Evolutionary conservation across 2,797 vertebrate genomes (phyloP).

Genomic region (Rousettus madagascariensis): DNA sequence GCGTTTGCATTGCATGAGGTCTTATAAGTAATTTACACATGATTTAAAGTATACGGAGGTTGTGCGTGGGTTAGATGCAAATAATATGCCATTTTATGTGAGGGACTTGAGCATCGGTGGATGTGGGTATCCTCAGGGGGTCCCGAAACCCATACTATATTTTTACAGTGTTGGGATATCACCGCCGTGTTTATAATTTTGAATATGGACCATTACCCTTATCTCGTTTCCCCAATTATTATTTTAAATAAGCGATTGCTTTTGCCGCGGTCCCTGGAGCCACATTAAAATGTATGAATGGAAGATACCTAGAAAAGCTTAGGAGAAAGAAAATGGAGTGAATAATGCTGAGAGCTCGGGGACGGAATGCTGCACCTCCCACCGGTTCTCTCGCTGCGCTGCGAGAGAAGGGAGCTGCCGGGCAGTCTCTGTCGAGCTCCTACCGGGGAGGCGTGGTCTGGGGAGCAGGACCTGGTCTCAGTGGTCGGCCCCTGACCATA

Average conservation of each 20-base stretch:
- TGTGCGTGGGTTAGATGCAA: not conserved
- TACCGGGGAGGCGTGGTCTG: not conserved
- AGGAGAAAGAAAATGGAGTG: not conserved
- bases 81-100: not conserved
- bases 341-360: not conserved
- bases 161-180: not conserved
- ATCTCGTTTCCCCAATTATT: not conserved
- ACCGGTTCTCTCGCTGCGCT: not conserved
- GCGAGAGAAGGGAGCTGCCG: not conserved
- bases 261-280: not conserved
- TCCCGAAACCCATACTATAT: not conserved
- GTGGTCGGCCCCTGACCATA: rapidly evolving
- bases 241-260: not conserved
- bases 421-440: not conserved
- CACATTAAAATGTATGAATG: not conserved
- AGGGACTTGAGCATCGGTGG: not conserved
- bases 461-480: not conserved
- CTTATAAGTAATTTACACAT: not conserved
- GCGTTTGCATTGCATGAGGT: not conserved
- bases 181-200: slow-evolving; percentile 2
- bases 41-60: not conserved
- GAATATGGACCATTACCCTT: not conserved
- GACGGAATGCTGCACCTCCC: no score
- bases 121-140: not conserved
- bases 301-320: not conserved